These are phyloP conservation scores for Meriones psammophilus DNA, from an alignment of 2,797 vertebrate genomes.

Conservation along the genomic window DNA sequence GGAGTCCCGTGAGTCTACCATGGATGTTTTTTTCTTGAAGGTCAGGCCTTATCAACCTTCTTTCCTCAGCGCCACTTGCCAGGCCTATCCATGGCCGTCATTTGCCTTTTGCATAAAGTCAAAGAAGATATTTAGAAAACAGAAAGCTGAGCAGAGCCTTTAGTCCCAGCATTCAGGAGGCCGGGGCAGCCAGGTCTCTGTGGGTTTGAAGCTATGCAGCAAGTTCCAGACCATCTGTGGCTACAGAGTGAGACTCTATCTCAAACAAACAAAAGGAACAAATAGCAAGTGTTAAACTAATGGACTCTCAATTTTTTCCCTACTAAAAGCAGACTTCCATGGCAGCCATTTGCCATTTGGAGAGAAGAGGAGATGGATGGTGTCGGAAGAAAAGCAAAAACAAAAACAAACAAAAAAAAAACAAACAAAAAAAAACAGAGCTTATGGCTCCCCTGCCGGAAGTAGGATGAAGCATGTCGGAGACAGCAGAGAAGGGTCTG, in stretches of 20 bases:
- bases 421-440: rapidly evolving
- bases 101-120: not conserved
- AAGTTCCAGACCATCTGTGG: not conserved
- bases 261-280: not conserved
- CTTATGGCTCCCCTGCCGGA: not conserved
- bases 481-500: not conserved
- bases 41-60: not conserved
- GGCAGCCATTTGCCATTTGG: not conserved
- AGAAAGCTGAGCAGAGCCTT: not conserved
- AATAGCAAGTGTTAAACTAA: not conserved
- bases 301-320: not conserved
- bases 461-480: rapidly evolving
- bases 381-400: not conserved
- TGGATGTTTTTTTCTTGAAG: rapidly evolving
- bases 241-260: no score
- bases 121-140: not conserved
- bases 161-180: not conserved
- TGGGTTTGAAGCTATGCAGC: not conserved
- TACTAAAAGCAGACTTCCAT: not conserved
- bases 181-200: not conserved
- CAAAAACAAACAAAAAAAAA: no score
- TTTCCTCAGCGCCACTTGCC: not conserved
- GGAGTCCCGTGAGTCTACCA: rapidly evolving
- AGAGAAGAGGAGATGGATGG: not conserved
- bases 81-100: no score